Percentiles rank a stretch among this genome's conserved stretches.
These are phyloP conservation scores for Paratrypauchen microcephalus DNA, from an alignment of 2,797 vertebrate genomes.

Conservation along the genomic window DNA sequence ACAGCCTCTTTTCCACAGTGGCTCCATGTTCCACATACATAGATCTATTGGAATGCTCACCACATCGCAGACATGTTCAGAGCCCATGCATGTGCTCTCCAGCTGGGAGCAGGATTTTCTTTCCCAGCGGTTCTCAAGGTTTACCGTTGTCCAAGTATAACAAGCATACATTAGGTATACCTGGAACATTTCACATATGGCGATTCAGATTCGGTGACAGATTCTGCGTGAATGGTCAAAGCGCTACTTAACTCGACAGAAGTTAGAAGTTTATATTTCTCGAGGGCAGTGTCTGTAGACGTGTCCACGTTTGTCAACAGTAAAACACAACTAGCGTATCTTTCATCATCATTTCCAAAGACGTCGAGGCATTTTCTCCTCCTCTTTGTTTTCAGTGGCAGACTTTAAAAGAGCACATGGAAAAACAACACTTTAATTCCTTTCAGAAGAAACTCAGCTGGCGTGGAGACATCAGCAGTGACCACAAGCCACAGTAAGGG, in stretches of 20 bases:
- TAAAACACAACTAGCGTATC: background rate
- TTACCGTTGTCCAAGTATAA: slow-evolving; percentile 15
- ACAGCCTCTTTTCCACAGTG: slow-evolving; percentile 72
- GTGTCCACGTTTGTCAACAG: background rate
- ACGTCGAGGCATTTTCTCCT: slow-evolving; percentile 14
- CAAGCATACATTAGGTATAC: slow-evolving; percentile 20
- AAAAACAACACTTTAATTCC: slow-evolving; percentile 44
- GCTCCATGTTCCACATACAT: slow-evolving; percentile 77
- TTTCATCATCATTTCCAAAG: slow-evolving; percentile 19
- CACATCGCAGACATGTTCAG: slow-evolving; percentile 72
- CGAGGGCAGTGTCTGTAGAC: too few species aligned
- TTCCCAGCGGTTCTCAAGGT: slow-evolving; percentile 53
- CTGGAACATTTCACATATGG: background rate
- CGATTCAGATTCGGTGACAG: background rate
- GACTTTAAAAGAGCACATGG: slow-evolving; percentile 33
- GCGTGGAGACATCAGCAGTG: slow-evolving; percentile 54
- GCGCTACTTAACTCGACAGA: too few species aligned
- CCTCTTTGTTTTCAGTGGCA: slow-evolving; percentile 37
- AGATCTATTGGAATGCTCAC: slow-evolving; percentile 74
- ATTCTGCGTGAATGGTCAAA: background rate
- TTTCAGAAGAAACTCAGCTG: slow-evolving; percentile 66
- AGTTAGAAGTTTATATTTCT: background rate
- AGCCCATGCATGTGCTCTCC: slow-evolving; percentile 78
- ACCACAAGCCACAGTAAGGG: slow-evolving; percentile 70
- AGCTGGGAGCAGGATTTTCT: slow-evolving; percentile 73